Percentiles rank a stretch among this genome's conserved stretches.
phyloP scores from a whole-genome alignment of 1,140 invertebrate species.

The Mylabris phalerata region DNA sequence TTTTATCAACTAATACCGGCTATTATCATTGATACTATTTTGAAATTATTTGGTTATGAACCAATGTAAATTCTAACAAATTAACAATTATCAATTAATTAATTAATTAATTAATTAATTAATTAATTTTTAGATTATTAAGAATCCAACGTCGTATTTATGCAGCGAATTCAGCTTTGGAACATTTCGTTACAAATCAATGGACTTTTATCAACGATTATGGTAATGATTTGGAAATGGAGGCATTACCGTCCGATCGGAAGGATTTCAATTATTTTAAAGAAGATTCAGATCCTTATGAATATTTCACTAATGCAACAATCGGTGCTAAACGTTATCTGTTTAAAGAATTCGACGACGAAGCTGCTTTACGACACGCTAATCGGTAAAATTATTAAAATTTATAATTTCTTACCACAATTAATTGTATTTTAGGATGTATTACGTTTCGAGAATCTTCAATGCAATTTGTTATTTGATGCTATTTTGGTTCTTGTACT shows the following conservation, averaged over 20 bases:
- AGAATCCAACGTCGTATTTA: slow-evolving; percentile 74
- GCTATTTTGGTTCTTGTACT: neutral
- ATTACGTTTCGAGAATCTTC: neutral
- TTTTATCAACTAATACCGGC: slow-evolving; percentile 64
- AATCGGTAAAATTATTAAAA: neutral
- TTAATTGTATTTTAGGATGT: neutral
- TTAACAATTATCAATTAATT: neutral
- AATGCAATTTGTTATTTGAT: neutral
- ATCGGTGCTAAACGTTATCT: slow-evolving; percentile 27
- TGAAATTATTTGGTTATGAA: slow-evolving; percentile 56
- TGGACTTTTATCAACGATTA: slow-evolving; percentile 79
- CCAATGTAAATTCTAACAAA: slow-evolving; percentile 60
- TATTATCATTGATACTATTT: slow-evolving; percentile 55
- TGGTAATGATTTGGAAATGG: slow-evolving; percentile 52
- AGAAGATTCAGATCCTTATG: slow-evolving; percentile 41
- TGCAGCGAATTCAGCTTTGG: slow-evolving; percentile 64
- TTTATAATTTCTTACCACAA: no score
- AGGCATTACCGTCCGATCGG: slow-evolving; percentile 55
- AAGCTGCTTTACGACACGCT: slow-evolving; percentile 17
- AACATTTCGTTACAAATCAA: slow-evolving; percentile 72
- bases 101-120: slow-evolving; percentile 14
- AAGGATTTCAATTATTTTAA: slow-evolving; percentile 56
- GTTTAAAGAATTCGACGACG: slow-evolving; percentile 27
- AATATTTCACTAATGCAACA: slow-evolving; percentile 46
- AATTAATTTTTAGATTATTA: slow-evolving; percentile 54